Evolutionary conservation across 2,888 invertebrate species (phyloP).

Genomic region (Campoplex nolae): DNA sequence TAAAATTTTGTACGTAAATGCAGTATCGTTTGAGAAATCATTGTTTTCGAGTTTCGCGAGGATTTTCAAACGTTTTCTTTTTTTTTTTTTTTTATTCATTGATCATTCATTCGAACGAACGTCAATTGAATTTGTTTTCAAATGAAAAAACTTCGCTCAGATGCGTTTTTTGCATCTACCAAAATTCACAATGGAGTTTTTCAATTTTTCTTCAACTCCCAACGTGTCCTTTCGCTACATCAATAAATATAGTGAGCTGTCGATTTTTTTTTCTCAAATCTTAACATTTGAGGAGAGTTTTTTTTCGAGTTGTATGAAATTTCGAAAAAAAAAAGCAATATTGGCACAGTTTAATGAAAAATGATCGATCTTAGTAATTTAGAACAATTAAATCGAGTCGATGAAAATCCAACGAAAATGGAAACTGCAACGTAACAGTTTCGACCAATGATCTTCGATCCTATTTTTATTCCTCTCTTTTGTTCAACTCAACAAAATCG

Average conservation of each 20-base stretch:
- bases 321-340: not conserved
- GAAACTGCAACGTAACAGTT: not conserved
- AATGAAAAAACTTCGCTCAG: not conserved
- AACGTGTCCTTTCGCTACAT: not conserved
- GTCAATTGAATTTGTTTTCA: not conserved
- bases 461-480: not conserved
- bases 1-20: slow-evolving; percentile 48
- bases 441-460: not conserved
- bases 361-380: not conserved
- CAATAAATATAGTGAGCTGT: not conserved
- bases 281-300: not conserved
- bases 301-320: not conserved
- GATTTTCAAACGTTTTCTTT: not conserved
- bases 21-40: slow-evolving; percentile 21
- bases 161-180: not conserved
- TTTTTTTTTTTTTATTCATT: not conserved
- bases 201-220: not conserved
- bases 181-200: not conserved
- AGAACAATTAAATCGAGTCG: not conserved
- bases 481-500: not conserved
- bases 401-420: not conserved
- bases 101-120: not conserved
- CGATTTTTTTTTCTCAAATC: not conserved
- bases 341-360: not conserved
- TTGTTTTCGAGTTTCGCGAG: slow-evolving; percentile 23